These are phyloP conservation scores for Heliconius nattereri DNA, from an alignment of 1,140 invertebrate species.

Conservation along the genomic window DNA sequence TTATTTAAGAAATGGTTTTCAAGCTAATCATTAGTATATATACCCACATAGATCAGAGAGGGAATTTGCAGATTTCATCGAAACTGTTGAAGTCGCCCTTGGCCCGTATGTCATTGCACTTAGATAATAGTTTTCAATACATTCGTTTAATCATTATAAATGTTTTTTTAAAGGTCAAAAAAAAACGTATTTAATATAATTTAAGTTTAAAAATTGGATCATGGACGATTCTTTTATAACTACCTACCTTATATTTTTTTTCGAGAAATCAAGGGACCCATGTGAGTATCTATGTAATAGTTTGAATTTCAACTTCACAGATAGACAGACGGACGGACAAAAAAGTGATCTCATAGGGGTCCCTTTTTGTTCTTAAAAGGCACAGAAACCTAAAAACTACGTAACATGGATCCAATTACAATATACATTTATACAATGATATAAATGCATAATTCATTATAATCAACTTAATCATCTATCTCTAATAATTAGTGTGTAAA, in stretches of 20 bases:
- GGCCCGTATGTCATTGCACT: constrained; percentile 12
- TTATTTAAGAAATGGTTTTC: not conserved
- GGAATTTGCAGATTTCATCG: not conserved
- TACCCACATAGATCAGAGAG: not conserved
- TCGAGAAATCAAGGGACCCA: too few relatives aligned
- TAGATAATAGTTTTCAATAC: not conserved
- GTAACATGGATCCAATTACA: too few relatives aligned
- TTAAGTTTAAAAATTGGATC: too few relatives aligned
- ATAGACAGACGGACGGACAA: too few relatives aligned
- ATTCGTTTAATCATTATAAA: not conserved
- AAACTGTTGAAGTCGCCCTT: not conserved
- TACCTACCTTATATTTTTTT: too few relatives aligned
- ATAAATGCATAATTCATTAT: not conserved
- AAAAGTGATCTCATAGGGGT: too few relatives aligned
- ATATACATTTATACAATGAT: not conserved
- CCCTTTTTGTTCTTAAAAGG: too few relatives aligned
- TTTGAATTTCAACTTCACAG: too few relatives aligned
- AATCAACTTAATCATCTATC: not conserved
- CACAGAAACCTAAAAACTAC: too few relatives aligned
- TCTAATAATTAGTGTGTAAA: not conserved
- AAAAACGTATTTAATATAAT: too few relatives aligned
- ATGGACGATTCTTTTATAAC: too few relatives aligned
- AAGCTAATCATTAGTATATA: not conserved
- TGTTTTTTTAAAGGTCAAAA: not conserved
- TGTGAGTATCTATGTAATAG: too few relatives aligned